phyloP scores from a whole-genome alignment of 2,113 vertebrate species.

The Sorex araneus region DNA sequence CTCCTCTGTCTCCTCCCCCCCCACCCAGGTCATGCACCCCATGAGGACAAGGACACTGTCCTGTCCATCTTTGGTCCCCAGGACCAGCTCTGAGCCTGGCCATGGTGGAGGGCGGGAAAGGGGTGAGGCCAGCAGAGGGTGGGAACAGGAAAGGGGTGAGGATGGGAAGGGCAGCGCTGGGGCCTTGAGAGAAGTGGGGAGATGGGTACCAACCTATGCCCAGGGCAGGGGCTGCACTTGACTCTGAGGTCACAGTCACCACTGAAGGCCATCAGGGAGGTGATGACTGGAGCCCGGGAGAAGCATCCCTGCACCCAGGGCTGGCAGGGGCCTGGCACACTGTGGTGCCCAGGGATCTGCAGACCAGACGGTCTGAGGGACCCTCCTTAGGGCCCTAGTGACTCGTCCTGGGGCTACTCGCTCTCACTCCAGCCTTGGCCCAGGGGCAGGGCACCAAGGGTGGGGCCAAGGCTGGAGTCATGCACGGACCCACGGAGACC shows the following conservation, averaged over 20 bases:
- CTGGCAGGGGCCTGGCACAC: not conserved
- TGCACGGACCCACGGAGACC: not conserved
- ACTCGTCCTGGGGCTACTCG: accelerated
- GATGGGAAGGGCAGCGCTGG: too few relatives aligned
- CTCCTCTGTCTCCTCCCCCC: too few relatives aligned
- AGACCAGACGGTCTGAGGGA: not conserved
- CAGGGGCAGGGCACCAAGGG: not conserved
- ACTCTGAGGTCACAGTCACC: not conserved
- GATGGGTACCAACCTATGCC: too few relatives aligned
- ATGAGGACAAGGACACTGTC: too few relatives aligned
- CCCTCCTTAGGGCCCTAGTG: not conserved
- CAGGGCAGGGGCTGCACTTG: not conserved
- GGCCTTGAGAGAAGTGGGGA: too few relatives aligned
- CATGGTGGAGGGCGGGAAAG: too few relatives aligned
- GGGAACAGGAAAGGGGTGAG: not conserved
- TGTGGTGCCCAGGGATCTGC: not conserved
- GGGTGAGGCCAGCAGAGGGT: not conserved
- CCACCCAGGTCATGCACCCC: too few relatives aligned
- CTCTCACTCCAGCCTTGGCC: not conserved
- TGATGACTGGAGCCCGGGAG: not conserved
- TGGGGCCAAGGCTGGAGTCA: not conserved
- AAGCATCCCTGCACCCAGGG: not conserved
- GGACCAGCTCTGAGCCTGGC: too few relatives aligned
- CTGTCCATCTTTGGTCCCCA: too few relatives aligned
- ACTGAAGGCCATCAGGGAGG: not conserved